A percentile compares a stretch with the other conserved stretches of the same genome.
These are phyloP conservation scores for Marcusenius ussheri DNA, from an alignment of 2,113 vertebrate species.

Conservation along the genomic window DNA sequence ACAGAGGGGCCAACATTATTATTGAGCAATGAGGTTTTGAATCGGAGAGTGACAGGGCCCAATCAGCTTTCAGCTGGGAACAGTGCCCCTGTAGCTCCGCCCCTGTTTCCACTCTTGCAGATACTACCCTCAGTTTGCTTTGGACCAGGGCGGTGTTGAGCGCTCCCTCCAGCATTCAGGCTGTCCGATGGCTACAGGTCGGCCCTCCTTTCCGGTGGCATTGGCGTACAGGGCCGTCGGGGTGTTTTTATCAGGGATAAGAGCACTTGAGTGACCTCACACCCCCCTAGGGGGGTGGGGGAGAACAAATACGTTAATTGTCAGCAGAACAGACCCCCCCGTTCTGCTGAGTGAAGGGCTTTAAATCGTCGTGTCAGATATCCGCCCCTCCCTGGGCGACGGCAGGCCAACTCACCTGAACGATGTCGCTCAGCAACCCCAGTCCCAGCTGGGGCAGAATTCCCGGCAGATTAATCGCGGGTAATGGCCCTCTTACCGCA, in stretches of 20 bases:
- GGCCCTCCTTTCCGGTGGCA: not conserved
- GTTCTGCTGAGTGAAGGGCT: conserved; percentile 1
- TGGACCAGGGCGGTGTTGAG: not conserved
- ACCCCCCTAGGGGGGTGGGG: not conserved
- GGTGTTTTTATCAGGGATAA: not conserved
- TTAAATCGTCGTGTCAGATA: conserved; percentile 3
- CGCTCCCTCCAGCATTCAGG: not conserved
- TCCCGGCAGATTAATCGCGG: not conserved
- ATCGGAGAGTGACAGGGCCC: not conserved
- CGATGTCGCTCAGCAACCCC: not conserved
- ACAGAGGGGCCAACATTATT: not conserved
- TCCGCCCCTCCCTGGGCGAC: not conserved
- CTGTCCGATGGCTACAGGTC: not conserved
- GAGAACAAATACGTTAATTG: not conserved
- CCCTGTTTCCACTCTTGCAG: not conserved
- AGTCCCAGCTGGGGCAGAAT: not conserved
- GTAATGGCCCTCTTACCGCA: not conserved
- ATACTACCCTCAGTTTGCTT: not conserved
- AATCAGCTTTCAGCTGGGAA: not conserved
- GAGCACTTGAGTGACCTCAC: not conserved
- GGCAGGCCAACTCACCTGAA: not conserved
- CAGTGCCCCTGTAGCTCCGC: not conserved
- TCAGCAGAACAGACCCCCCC: not conserved
- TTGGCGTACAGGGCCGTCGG: not conserved
- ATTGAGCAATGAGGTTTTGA: not conserved